Percentiles rank a stretch among this genome's conserved stretches.
Evolutionary conservation across 2,888 invertebrate species (phyloP).

Genomic region (Leptopterna dolabrata): DNA sequence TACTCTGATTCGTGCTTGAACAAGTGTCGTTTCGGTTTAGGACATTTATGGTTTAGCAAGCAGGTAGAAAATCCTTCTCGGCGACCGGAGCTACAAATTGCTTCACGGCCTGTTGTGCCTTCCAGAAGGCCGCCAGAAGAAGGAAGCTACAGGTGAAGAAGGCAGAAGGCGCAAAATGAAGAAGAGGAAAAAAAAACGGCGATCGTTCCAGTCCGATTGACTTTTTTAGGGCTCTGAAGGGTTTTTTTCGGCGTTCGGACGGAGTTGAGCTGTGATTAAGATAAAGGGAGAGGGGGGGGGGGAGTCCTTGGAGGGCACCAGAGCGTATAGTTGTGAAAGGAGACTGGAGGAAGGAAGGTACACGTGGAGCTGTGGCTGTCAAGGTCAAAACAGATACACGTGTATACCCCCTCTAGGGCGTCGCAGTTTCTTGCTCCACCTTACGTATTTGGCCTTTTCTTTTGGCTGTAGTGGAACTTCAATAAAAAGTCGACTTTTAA

Average conservation of each 20-base stretch:
- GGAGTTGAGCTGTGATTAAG: not conserved
- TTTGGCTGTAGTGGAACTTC: not conserved
- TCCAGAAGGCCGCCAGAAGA: not conserved
- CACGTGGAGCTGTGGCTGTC: slow-evolving; percentile 22
- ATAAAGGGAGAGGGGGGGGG: not conserved
- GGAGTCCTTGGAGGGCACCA: not conserved
- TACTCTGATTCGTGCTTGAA: no score
- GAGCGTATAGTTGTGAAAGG: slow-evolving; percentile 43
- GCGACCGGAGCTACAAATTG: not conserved
- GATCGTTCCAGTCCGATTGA: slow-evolving; percentile 21
- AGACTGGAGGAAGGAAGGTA: slow-evolving; percentile 34
- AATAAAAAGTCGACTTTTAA: no score
- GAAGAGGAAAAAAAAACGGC: slow-evolving; percentile 14
- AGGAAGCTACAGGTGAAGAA: slow-evolving; percentile 3
- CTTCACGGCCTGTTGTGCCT: not conserved
- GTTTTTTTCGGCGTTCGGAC: not conserved
- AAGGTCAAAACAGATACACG: slow-evolving; percentile 43
- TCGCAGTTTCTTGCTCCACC: not conserved
- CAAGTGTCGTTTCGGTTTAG: not conserved
- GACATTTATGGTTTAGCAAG: not conserved
- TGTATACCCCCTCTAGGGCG: not conserved
- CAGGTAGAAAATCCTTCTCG: not conserved
- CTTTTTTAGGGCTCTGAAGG: not conserved
- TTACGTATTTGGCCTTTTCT: not conserved
- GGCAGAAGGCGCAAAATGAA: not conserved